phyloP scores from a whole-genome alignment of 2,113 vertebrate genomes.

The Channa argus region DNA sequence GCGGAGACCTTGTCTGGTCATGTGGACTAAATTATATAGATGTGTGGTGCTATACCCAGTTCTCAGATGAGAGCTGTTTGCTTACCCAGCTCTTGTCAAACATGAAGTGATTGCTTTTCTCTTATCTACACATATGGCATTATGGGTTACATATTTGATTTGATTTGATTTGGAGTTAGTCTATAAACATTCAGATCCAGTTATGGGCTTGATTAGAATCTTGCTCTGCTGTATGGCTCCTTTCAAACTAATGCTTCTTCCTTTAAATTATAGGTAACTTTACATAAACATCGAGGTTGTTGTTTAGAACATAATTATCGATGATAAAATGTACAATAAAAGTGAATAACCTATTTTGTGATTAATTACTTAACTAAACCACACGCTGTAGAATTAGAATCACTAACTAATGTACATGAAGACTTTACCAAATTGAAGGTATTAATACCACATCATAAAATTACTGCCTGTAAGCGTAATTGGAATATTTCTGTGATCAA shows the following conservation, averaged over 20 bases:
- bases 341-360: not conserved
- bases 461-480: not conserved
- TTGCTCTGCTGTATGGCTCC: not conserved
- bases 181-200: slow-evolving; percentile 26
- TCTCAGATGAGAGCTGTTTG: slow-evolving; percentile 1
- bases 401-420: too few relatives aligned
- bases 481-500: slow-evolving; percentile 49
- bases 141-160: slow-evolving; percentile 2
- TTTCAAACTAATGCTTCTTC: not conserved
- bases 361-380: not conserved
- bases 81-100: slow-evolving; percentile 12
- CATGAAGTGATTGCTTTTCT: slow-evolving; percentile 38
- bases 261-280: not conserved
- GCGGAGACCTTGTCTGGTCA: slow-evolving; percentile 23
- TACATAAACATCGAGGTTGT: not conserved
- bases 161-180: not conserved
- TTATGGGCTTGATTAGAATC: not conserved
- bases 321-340: not conserved
- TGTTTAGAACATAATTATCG: not conserved
- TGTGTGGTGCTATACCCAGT: not conserved
- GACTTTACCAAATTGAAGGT: too few relatives aligned
- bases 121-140: not conserved
- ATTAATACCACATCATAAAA: too few relatives aligned
- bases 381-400: too few relatives aligned
- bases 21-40: slow-evolving; percentile 43